Base-by-base conservation (phyloP, 2,797 vertebrate species). In the Selene dorsalis region DNA sequence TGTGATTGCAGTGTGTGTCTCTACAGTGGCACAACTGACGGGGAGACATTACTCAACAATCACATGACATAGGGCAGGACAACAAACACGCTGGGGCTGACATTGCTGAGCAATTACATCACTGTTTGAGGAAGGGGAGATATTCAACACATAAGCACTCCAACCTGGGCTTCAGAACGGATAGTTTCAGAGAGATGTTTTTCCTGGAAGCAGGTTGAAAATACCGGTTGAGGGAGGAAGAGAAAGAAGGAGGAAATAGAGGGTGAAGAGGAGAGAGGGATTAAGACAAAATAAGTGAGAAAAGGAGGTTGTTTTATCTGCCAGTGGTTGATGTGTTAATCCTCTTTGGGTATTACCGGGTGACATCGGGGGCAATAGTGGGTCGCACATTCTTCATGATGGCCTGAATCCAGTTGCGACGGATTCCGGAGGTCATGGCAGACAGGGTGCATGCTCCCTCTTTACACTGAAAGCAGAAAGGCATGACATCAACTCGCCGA, bases 401-500 rank as follows among this genome's bases (percentile, higher is more conserved):
- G 84, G 98, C 98, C 92, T 98, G 98, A 87, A 99, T 99, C 98
- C 98, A 99, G 91, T 99, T 99, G 88, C 97, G 95, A 3, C 98
- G 96, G 91, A 99, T 99, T 77, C 98, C 98, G 1, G 97, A 98
- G 0, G 98, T 99, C 98, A 99, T 99, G 60, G 97, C 98, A 0
- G 98, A 99, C 83, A 99, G 94, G 2, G 96, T 98, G 89, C 97
- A 98, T 2, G 94, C 93, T 17, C 96, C 96, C 79, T 97, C 97
- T 89, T 98, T 97, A 10, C 96, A 97, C 98, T 99, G 89, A 64
- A 89, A 85, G 70, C 69, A 87, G 62, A 77, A 43, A 83, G 62
- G 63, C 35, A 80, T 47, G 65, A 50, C 11, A 48, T 78, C 55
- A 24, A 73, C 38, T 26, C 39, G 56, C 8, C 1, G 47, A 55